Evolutionary conservation across 2,888 invertebrate genomes (phyloP), one percentile per base, ranked within the genome.

Genomic region (Serrognathus titanus): DNA sequence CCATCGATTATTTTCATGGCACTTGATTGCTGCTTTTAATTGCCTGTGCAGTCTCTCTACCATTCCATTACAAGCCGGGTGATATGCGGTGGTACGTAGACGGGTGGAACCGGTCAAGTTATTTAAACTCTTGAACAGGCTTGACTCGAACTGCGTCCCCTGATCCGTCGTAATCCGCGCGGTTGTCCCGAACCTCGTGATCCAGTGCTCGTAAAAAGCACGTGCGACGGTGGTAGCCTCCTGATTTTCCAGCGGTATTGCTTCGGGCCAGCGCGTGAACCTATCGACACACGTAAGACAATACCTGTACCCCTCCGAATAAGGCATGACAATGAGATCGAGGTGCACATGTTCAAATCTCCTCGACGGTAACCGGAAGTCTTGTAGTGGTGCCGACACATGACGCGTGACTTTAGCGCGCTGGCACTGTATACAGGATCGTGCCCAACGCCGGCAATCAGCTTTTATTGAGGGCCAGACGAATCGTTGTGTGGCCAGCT

Each of bases 321-420:
- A 12, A 76, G 73, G 8, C 79, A 57, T 0, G 77, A 78, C 76
- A 1, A 80, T 69, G 7, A 80, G 62, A 61, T 80, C 77, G 2
- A 79, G 66, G 62, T 79, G 76, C 4, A 79, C 65, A 55, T 77
- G 75, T 2, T 65, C 58, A 61, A 79, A 77, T 24, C 75, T 61
- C 5, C 48, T 50, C 13, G 61, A 59, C 1, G 71, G 66, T 3
- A 54, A 41, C 2, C 50, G n/a, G 48, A 71, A 66, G 8, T 53
- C 24, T 16, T 48, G 47, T 1, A 63, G 48, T 7, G 61, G 59
- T 1, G 64, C 43, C 45, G 51, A 53, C 4, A 60, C 62, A 55
- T 73, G 74, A 2, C 72, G 58, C 1, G 61, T 57, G 0, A 75
- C 57, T 56, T 76, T 77, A 0, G 64, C 45, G 10, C 56, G 53